phyloP scores from a whole-genome alignment of 1,140 invertebrate species.

The Bombus sibiricus region DNA sequence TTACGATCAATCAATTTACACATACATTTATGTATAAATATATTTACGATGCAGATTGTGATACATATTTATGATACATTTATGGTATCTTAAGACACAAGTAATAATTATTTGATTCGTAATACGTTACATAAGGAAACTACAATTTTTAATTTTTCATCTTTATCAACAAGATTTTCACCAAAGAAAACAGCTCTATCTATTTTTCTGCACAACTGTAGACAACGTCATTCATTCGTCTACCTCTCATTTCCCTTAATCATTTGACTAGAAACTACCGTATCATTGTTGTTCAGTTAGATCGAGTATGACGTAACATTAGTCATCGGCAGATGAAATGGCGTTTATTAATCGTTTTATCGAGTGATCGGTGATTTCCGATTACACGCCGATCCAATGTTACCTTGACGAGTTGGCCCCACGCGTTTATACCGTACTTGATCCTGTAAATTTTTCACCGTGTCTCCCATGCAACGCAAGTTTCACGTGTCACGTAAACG shows the following conservation, averaged over 20 bases:
- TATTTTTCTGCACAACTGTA: background rate
- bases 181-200: too few species aligned
- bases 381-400: slow-evolving; percentile 35
- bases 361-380: slow-evolving; percentile 11
- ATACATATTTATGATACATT: too few species aligned
- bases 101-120: background rate
- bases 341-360: slow-evolving; percentile 19
- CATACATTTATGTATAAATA: too few species aligned
- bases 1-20: too few species aligned
- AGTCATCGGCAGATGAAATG: slow-evolving; percentile 1
- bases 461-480: too few species aligned
- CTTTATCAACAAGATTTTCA: background rate
- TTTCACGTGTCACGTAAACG: background rate
- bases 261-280: background rate
- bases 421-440: background rate
- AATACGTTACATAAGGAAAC: background rate
- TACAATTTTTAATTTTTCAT: background rate
- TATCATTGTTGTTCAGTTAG: slow-evolving; percentile 15
- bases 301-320: slow-evolving; percentile 8
- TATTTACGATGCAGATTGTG: too few species aligned
- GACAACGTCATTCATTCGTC: background rate
- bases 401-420: background rate
- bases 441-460: background rate
- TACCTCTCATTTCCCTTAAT: background rate
- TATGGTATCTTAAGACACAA: too few species aligned